Percentiles rank a stretch among this genome's conserved stretches.
Evolutionary conservation across 2,797 vertebrate species (phyloP).

Genomic region (Meriones psammophilus): DNA sequence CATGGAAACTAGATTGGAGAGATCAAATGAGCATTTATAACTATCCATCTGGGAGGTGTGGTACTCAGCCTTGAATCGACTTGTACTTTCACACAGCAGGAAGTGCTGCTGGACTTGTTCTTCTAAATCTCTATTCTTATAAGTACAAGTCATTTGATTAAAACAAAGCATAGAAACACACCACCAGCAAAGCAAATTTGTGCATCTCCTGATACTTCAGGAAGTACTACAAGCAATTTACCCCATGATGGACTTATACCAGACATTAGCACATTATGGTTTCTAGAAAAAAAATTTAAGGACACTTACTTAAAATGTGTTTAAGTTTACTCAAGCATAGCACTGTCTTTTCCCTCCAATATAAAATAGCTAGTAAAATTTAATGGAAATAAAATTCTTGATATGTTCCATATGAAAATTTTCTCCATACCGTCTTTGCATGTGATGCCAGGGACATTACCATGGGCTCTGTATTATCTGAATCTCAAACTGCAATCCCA

Average conservation of each 20-base stretch:
- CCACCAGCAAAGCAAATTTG: neutral
- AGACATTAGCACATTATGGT: neutral
- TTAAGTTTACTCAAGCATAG: neutral
- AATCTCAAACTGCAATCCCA: neutral
- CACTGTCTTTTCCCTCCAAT: neutral
- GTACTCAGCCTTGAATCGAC: neutral
- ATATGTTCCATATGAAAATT: neutral
- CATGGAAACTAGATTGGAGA: conserved; percentile 7
- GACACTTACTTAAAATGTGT: neutral
- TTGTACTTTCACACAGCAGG: neutral
- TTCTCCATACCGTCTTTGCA: neutral
- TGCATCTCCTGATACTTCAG: neutral
- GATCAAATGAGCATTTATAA: conserved; percentile 37
- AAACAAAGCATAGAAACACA: neutral
- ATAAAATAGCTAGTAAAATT: neutral
- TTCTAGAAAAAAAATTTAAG: neutral
- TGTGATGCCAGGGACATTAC: neutral
- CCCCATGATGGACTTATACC: neutral
- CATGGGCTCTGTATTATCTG: neutral
- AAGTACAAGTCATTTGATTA: conserved; percentile 4
- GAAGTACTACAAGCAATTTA: neutral
- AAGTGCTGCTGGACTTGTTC: neutral
- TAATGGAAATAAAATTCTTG: neutral
- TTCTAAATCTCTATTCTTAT: neutral
- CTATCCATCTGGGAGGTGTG: neutral